Evolutionary conservation across 2,113 vertebrate genomes (phyloP).

Genomic region (Gavialis gangeticus): DNA sequence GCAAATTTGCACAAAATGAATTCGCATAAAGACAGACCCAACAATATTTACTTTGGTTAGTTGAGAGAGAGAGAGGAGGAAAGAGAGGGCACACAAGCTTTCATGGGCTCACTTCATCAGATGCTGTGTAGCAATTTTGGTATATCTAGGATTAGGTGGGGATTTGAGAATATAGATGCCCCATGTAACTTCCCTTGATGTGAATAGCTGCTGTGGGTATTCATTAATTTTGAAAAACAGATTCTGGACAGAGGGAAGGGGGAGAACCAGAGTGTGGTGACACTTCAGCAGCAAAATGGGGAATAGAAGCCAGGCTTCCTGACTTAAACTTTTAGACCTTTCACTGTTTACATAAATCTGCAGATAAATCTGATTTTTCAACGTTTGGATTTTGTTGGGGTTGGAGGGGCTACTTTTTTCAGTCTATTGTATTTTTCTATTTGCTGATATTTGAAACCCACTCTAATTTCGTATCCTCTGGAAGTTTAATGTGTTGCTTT

Average conservation of each 20-base stretch:
- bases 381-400: neutral
- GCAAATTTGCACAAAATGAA: no score
- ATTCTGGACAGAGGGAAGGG: no score
- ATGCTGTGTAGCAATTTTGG: no score
- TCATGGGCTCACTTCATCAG: no score
- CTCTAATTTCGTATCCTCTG: neutral
- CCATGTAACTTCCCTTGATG: neutral
- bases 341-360: neutral
- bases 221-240: neutral
- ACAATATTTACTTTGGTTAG: no score
- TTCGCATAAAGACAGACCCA: no score
- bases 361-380: neutral
- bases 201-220: neutral
- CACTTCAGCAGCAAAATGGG: neutral
- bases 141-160: no score
- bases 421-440: neutral
- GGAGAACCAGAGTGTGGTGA: no score
- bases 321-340: neutral
- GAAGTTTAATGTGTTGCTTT: neutral
- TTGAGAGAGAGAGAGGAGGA: no score
- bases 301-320: neutral
- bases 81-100: no score
- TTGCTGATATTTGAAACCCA: neutral
- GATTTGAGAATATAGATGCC: no score
- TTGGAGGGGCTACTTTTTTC: neutral